phyloP scores from a whole-genome alignment of 2,797 vertebrate species.

The Crenuchus spilurus region DNA sequence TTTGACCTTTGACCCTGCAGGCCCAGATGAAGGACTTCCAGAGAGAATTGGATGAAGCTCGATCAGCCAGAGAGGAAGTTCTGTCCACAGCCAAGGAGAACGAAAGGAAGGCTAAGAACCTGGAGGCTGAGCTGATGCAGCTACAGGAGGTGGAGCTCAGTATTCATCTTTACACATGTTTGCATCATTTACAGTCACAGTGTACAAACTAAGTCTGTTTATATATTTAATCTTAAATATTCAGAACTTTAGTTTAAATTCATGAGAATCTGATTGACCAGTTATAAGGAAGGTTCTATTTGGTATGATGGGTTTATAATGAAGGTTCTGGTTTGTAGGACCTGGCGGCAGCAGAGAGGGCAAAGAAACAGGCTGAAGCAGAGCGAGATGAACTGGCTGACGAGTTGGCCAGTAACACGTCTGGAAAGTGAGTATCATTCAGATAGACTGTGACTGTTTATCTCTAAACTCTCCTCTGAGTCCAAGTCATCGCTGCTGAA shows the following conservation, averaged over 20 bases:
- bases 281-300: no score
- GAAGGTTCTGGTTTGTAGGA: constrained; percentile 70
- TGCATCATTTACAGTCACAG: no score
- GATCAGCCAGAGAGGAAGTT: constrained; percentile 87
- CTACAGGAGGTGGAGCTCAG: constrained; percentile 88
- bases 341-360: constrained; percentile 87
- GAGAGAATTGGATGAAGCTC: constrained; percentile 92
- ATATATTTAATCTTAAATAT: no score
- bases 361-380: constrained; percentile 89
- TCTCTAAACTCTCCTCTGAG: no score
- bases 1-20: constrained; percentile 64
- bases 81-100: constrained; percentile 89
- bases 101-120: constrained; percentile 89
- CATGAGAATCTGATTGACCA: no score
- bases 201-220: no score
- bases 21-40: constrained; percentile 96
- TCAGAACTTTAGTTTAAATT: not conserved
- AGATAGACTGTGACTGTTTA: no score
- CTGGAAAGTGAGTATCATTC: constrained; percentile 82
- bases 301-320: no score
- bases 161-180: no score
- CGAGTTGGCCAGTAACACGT: constrained; percentile 85
- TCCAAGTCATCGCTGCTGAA: no score
- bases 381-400: constrained; percentile 93
- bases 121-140: constrained; percentile 91